Evolutionary conservation across 2,113 vertebrate genomes (phyloP).

Genomic region (Tursiops truncatus): DNA sequence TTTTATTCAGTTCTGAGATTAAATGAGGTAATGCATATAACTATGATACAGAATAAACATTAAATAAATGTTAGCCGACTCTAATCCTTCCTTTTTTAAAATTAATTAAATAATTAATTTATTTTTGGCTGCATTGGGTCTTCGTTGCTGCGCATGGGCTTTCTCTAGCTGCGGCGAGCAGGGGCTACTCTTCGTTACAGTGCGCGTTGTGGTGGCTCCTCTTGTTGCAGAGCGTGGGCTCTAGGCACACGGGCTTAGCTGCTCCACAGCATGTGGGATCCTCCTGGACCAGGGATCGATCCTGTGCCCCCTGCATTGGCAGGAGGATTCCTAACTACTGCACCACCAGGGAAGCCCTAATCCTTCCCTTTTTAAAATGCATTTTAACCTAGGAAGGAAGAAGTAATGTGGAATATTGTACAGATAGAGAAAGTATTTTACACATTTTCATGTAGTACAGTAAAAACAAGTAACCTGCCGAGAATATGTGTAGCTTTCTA

Average conservation of each 20-base stretch:
- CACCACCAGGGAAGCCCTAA: too few relatives aligned
- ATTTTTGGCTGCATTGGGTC: too few relatives aligned
- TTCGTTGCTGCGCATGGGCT: too few relatives aligned
- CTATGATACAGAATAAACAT: neutral
- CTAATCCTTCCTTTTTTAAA: neutral
- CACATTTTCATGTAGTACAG: conserved; percentile 52
- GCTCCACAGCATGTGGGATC: too few relatives aligned
- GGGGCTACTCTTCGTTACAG: too few relatives aligned
- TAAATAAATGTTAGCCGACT: neutral
- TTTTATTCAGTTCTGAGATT: neutral
- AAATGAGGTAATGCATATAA: neutral
- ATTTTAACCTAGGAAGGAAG: neutral
- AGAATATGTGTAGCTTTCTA: conserved; percentile 47
- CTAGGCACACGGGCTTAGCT: too few relatives aligned
- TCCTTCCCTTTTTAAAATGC: neutral
- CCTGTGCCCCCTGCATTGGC: too few relatives aligned
- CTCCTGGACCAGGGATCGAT: too few relatives aligned
- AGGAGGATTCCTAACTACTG: too few relatives aligned
- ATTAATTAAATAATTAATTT: neutral
- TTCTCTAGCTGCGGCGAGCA: too few relatives aligned
- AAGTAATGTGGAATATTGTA: neutral
- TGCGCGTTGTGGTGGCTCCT: too few relatives aligned
- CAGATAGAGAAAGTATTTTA: conserved; percentile 52
- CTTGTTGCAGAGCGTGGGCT: too few relatives aligned
- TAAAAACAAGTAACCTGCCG: conserved; percentile 67